phyloP scores from a whole-genome alignment of 1,140 invertebrate genomes.

The Leptonema lineaticorne region DNA sequence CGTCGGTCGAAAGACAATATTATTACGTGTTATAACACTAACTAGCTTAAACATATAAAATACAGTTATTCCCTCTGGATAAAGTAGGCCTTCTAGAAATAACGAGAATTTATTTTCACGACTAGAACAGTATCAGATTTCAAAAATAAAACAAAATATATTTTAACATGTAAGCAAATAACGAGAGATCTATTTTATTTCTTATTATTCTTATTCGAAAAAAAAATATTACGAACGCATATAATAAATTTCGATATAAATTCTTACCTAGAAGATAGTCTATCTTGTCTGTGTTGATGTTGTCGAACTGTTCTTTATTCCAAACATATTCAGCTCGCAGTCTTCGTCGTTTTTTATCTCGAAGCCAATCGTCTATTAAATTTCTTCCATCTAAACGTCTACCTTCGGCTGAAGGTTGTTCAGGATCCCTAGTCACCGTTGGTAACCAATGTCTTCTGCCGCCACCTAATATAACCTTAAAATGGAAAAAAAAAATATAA shows the following conservation, averaged over 20 bases:
- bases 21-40: too few relatives aligned
- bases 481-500: conserved; percentile 53
- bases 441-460: conserved; percentile 68
- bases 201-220: neutral
- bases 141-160: neutral
- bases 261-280: conserved; percentile 67
- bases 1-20: too few relatives aligned
- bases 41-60: too few relatives aligned
- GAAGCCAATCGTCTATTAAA: conserved; percentile 70
- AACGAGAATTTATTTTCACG: too few relatives aligned
- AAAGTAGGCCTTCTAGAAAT: too few relatives aligned
- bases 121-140: too few relatives aligned
- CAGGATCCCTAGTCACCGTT: conserved; percentile 61
- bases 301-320: conserved; percentile 62
- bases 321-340: conserved; percentile 62
- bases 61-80: too few relatives aligned
- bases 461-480: conserved; percentile 68
- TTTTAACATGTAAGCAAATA: neutral
- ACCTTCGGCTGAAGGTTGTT: conserved; percentile 60
- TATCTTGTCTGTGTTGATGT: conserved; percentile 60
- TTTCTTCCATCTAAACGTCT: conserved; percentile 68
- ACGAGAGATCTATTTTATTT: neutral
- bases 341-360: conserved; percentile 60
- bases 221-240: neutral
- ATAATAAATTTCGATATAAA: neutral